Base-by-base conservation (phyloP, 1,140 invertebrate genomes). In the Pogonomyrmex californicus region DNA sequence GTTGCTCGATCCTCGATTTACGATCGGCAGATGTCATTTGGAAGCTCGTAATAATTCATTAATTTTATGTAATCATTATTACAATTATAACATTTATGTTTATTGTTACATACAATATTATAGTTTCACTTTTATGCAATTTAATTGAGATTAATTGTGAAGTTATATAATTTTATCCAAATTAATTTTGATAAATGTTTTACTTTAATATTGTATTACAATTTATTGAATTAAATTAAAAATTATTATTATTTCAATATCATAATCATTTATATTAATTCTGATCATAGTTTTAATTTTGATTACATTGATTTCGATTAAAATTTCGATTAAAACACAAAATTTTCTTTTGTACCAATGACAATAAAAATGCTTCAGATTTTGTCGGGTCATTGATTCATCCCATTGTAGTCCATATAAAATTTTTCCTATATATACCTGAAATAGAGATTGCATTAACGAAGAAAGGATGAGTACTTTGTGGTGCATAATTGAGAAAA, bases 401-500 rank as follows among this genome's bases (percentile, higher is more conserved):
- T 6, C 7, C 9, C n/a, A 44, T 58, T n/a, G 41, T 60, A 30
- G 2, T 70, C 17, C 30, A 70, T 81, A 56, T 47, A 71, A 23
- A 47, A 82, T 82, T 63, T 33, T n/a, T 47, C 63, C 9, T 23
- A 33, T 62, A 38, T 41, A 14, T 60, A 47, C 4, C 23, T 38
- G 68, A 49, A 83, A 75, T 83, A 41, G 54, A 66, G 76, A 38
- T 6, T 49, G 63, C 14, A 17, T 49, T 79, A 86, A 79, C 68
- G 63, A 68, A 66, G n/a, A 66, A 79, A 79, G 36, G 49, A 14
- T 49, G n/a, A 6, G 7, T 12, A 51, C 83, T 86, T 79, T 86
- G 65, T 58, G 70, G 17, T 44, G 12, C 38, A 78, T 91, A 91
- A 90, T 86, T 87, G 89, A 90, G 82, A 92, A 85, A 89, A 89